These are phyloP conservation scores for Chrysopilus asiliformis DNA, from an alignment of 2,888 invertebrate species.

Conservation along the genomic window DNA sequence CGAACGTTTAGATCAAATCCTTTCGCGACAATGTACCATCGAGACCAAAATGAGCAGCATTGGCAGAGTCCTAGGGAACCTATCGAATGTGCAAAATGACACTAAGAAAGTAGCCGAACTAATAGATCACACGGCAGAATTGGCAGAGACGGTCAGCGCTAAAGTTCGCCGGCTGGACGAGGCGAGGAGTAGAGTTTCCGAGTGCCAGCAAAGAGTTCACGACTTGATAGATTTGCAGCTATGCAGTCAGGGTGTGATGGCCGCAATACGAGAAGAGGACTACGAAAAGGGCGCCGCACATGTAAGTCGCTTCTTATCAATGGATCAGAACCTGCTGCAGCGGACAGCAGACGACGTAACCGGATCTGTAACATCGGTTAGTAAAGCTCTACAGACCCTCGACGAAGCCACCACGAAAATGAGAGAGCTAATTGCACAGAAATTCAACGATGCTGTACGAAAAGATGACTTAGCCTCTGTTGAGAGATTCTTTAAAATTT, in stretches of 20 bases:
- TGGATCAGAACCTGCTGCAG: slow-evolving; percentile 74
- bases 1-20: slow-evolving; percentile 51
- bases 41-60: slow-evolving; percentile 69
- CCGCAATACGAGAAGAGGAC: slow-evolving; percentile 86
- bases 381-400: slow-evolving; percentile 38
- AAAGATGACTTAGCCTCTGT: slow-evolving; percentile 80
- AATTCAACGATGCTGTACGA: slow-evolving; percentile 85
- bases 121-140: slow-evolving; percentile 71
- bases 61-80: slow-evolving; percentile 65
- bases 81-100: slow-evolving; percentile 64
- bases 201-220: slow-evolving; percentile 87
- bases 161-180: slow-evolving; percentile 89
- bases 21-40: slow-evolving; percentile 60
- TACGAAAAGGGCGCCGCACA: slow-evolving; percentile 93
- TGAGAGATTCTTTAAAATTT: slow-evolving; percentile 92
- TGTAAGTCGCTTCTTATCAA: slow-evolving; percentile 82
- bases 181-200: slow-evolving; percentile 77
- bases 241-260: slow-evolving; percentile 94
- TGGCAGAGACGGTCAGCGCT: slow-evolving; percentile 88
- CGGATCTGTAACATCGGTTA: slow-evolving; percentile 38
- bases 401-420: slow-evolving; percentile 65
- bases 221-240: slow-evolving; percentile 89
- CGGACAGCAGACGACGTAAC: slow-evolving; percentile 65
- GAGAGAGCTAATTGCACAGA: slow-evolving; percentile 42
- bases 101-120: slow-evolving; percentile 70